A percentile compares a stretch with the other conserved stretches of the same genome.
Evolutionary conservation across 1,140 invertebrate genomes (phyloP).

Genomic region (Drosophila kurseongensis): DNA sequence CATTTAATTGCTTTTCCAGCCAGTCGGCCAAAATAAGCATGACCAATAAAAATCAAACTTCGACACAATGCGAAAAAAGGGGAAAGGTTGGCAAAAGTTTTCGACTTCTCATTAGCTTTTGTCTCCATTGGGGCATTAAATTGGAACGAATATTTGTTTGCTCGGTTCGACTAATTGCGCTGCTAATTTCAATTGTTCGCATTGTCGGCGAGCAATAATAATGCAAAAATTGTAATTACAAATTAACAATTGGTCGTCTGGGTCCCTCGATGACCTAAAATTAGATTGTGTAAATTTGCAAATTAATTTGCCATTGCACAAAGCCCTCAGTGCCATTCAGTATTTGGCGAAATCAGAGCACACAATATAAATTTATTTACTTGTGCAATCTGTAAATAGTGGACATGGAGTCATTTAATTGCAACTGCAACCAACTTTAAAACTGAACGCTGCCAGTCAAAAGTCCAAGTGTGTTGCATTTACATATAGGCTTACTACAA

Average conservation of each 20-base stretch:
- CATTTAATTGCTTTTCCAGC: constrained; percentile 69
- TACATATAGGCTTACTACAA: constrained; percentile 20
- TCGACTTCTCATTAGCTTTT: constrained; percentile 68
- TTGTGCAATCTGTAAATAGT: constrained; percentile 48
- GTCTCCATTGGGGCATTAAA: constrained; percentile 46
- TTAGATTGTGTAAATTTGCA: constrained; percentile 62
- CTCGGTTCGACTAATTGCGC: constrained; percentile 73
- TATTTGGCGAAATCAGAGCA: constrained; percentile 41
- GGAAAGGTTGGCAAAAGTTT: constrained; percentile 28
- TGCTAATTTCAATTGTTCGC: constrained; percentile 81
- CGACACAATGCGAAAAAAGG: constrained; percentile 17
- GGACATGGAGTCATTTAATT: constrained; percentile 29
- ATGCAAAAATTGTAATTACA: constrained; percentile 81
- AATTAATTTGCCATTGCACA: constrained; percentile 67
- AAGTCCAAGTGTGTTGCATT: constrained; percentile 53
- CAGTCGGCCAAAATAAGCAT: constrained; percentile 19
- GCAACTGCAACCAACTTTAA: constrained; percentile 32
- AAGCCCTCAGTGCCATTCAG: constrained; percentile 26
- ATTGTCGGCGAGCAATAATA: constrained; percentile 66
- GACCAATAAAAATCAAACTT: constrained; percentile 46
- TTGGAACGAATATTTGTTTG: constrained; percentile 33
- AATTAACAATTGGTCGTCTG: constrained; percentile 68
- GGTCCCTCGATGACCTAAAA: constrained; percentile 45
- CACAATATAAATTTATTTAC: constrained; percentile 50
- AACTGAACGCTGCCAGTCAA: constrained; percentile 44